Evolutionary conservation across 2,113 vertebrate species (phyloP).

Genomic region (Anguilla rostrata): DNA sequence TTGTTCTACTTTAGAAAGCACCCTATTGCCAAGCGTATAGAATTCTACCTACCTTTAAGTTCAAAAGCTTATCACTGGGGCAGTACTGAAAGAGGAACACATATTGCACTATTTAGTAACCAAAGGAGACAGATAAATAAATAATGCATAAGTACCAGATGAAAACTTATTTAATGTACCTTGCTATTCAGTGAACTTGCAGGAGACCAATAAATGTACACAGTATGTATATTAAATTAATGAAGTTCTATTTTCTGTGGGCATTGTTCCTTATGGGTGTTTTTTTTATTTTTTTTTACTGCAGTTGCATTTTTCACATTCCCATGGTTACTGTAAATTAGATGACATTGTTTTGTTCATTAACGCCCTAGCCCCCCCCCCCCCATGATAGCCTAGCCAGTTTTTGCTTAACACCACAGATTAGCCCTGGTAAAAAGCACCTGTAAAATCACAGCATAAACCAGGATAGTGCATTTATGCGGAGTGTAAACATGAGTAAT

Average conservation of each 20-base stretch:
- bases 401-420: too few relatives aligned
- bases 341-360: neutral
- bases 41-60: neutral
- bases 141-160: neutral
- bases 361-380: neutral
- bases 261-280: too few relatives aligned
- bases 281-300: neutral
- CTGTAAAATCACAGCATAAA: neutral
- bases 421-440: too few relatives aligned
- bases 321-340: neutral
- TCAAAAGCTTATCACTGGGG: neutral
- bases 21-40: neutral
- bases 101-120: too few relatives aligned
- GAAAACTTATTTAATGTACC: neutral
- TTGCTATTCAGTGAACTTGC: neutral
- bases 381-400: too few relatives aligned
- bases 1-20: too few relatives aligned
- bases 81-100: neutral
- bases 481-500: too few relatives aligned
- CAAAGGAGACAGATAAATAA: too few relatives aligned
- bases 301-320: neutral
- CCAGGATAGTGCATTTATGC: too few relatives aligned
- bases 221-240: too few relatives aligned
- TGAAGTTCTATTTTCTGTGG: too few relatives aligned
- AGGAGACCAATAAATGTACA: too few relatives aligned